Evolutionary conservation across 2,113 vertebrate genomes (phyloP), one percentile per base, ranked within the genome.

Genomic region (Brevimyrus niger): DNA sequence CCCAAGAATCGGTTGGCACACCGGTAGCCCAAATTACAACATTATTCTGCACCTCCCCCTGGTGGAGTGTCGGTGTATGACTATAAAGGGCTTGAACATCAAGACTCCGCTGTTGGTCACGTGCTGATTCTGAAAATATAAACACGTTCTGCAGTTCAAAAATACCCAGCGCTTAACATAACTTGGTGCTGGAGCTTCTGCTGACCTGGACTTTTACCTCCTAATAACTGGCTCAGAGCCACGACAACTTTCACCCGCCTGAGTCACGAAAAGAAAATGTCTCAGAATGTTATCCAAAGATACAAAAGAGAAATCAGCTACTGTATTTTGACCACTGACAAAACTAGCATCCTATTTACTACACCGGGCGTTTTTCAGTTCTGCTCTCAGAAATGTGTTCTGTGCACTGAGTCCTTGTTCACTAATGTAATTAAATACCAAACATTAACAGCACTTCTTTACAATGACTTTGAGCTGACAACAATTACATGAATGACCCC

Each of bases 361-460:
- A 84, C 44, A 47, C 10, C 23, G 3, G 44, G 82, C n/a, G 44
- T 23, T 46, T 47, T n/a, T 23, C 44, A 44, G 15, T 55, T 87
- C 50, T 53, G 23, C 48, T 55, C 85, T 38, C 47, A 87, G 50
- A 87, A 87, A 69, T 53, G 23, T 9, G 13, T 55, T 53, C 50
- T 87, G 50, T 87, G 31, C 50, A 55, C 50, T 53, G 31, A 87
- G 50, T 87, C 85, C 85, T 87, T 87, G 27, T 55, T 87, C 85
- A 87, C 85, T 87, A 87, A 27, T 87, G 85, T 87, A 87, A 87
- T 87, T 87, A 87, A 87, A 87, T 87, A 87, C 85, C 85, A 87
- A 53, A 87, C 85, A 87, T 87, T 87, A 87, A 87, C 85, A 87
- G 85, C 50, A 87, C 85, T 87, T 87, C 48, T 53, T 87, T 87